Evolutionary conservation across 2,113 vertebrate genomes (phyloP), one percentile per base, ranked within the genome.

Genomic region (Chiloscyllium plagiosum): DNA sequence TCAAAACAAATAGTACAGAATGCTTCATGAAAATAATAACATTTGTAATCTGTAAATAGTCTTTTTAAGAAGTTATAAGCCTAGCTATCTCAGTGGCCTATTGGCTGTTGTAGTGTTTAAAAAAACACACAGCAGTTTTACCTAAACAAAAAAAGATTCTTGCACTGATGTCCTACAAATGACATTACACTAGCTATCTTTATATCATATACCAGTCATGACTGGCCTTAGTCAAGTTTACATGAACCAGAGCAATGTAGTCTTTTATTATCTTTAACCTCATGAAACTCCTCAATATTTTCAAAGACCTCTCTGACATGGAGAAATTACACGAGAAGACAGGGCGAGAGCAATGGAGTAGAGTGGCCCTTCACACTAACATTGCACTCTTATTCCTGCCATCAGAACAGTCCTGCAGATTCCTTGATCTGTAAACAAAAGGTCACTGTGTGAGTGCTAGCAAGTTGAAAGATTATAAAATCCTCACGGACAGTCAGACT

Each of bases 11-110:
- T 52, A 61, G 17, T 61, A 29, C 52, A 33, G 52, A 90, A 65
- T 61, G 87, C 87, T 61, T 90, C 87, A 90, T 33, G 87, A 90
- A 90, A 90, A 61, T 90, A 61, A 90, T 90, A 61, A 33, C 12
- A 61, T 42, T 83, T 20, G 37, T 56, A 61, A 90, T 90, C 87
- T 65, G 52, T 90, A 61, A 90, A 56, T 90, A 33, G 61, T 61
- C 26, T n/a, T 90, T 90, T 65, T 33, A 56, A 90, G 22, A 19
- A 86, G 47, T 20, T 47, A 86, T 24, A 26, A 86, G 24, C 7
- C 47, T 50, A 29, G 24, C 47, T 56, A 29, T 29, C 86, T 89
- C 50, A 12, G 50, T 52, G 86, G 52, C 47, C 47, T 22, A 87
- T 87, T 87, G 85, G 47, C 52, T 52, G 2, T 29, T 24, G 0